Base-by-base conservation (phyloP, 64 coral and sea anemone species). In the Catalaphyllia jardinei region DNA sequence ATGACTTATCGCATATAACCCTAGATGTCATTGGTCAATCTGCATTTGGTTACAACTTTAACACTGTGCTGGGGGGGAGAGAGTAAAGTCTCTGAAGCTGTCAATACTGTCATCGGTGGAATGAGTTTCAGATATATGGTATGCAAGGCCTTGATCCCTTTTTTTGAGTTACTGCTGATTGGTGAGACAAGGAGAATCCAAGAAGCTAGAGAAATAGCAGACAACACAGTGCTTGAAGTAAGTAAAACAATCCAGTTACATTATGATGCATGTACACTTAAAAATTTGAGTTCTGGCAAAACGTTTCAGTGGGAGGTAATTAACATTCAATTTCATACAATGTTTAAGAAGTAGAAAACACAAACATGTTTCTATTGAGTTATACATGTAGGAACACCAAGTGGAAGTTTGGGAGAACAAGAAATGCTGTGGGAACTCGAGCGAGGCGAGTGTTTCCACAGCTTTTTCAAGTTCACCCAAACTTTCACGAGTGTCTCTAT, bases 31-130 rank as follows among this genome's bases (percentile, higher is more conserved):
- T 93, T 60, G 92, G 92, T 12, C 74, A 93, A 61, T 89, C 67
- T 93, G 92, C 87, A 67, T 93, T 93, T 89, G 92, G 92, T 24
- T 93, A 76, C 38, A 75, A 84, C 30, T 93, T 93, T 65, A 80
- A 89, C 57, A 89, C 92, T 31, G 72, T 93, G 1, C 78, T 94
- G 31, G 83, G 46, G 19, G n/a, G 91, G 91, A 46, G 82, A 92
- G 38, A 90, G 75, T 17, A 71, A 59, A 42, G 12, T 94, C 50
- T 86, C 93, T 30, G 85, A 87, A 54, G 76, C 93, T 29, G 89
- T 94, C 50, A 71, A 46, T 10, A 38, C 65, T 22, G 33, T 90
- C 55, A 28, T 94, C 3, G 60, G 77, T 39, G 93, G 80, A n/a
- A 39, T 88, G 11, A 76, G 89, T 28, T 79, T 74, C 64, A 94